Evolutionary conservation across 2,113 vertebrate genomes (phyloP), one percentile per base, ranked within the genome.

Genomic region (Leptosomus discolor): DNA sequence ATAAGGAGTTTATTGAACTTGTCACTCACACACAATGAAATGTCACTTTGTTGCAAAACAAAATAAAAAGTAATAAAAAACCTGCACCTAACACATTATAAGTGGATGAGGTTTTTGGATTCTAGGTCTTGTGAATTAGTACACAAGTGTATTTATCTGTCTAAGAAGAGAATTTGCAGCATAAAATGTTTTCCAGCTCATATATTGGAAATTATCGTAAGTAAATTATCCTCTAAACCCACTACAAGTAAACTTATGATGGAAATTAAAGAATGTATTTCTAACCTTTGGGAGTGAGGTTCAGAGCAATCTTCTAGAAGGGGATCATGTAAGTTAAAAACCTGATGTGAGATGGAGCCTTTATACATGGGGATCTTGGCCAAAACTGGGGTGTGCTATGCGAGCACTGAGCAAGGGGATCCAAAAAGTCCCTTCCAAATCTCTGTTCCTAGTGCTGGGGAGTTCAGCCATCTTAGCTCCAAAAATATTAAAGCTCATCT

Each of bases 1-100:
- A 43, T 85, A 45, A 94, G 46, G 81, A 61, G 36, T 92, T 96
- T 94, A 91, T 92, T 95, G 68, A 70, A 79, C 17, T 5, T 75
- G 87, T 94, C 76, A 88, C 43, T 93, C 63, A 54, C 61, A 34
- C 29, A 23, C 74, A 60, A n/a, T 21, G 74, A 94, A 85, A 82
- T 76, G 41, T 29, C 29, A 24, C 36, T 87, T 51, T 75, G 65
- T 57, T 69, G 61, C 57, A 89, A 78, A 91, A 85, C 81, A 39
- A 78, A 87, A 51, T 69, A 34, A 78, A 50, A 95, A 71, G 65
- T 46, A 88, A 91, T 91, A 90, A 91, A 74, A 64, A 10, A 3
- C 37, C 37, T 69, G 17, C 29, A 50, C 41, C 7, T 57, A 81
- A 26, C 39, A 15, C 20, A 2, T 58, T 64, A 24, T 41, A 54